Conservation (phyloP, 92 coral and sea anemone genomes). For the Epizoanthus illoricatus region DNA sequence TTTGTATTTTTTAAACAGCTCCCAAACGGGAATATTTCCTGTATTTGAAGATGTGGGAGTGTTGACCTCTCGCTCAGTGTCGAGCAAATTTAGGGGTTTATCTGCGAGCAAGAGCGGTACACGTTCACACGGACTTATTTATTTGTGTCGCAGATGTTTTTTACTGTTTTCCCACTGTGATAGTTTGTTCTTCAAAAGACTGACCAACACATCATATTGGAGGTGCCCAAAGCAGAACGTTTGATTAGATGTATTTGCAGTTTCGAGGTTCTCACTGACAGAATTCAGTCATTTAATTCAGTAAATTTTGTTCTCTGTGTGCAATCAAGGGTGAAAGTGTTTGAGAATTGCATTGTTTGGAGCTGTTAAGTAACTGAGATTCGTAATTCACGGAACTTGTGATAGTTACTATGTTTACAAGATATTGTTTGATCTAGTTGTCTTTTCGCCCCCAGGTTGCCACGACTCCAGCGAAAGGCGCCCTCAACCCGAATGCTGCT, state of each 20-base stretch:
- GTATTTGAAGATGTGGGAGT: conserved; percentile 25
- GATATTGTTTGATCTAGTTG: conserved; percentile 12
- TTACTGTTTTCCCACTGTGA: conserved; percentile 24
- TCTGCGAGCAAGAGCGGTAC: conserved; percentile 31
- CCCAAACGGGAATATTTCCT: conserved; percentile 31
- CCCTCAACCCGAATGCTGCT: conserved; percentile 47
- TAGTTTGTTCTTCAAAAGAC: conserved; percentile 1
- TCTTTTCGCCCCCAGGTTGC: conserved; percentile 31
- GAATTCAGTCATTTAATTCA: conserved; percentile 37
- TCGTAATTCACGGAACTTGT: conserved; percentile 26
- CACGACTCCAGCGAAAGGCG: conserved; percentile 42
- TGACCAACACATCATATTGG: neutral
- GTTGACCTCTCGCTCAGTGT: conserved; percentile 1
- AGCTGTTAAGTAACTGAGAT: conserved; percentile 21
- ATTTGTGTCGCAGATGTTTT: conserved; percentile 36
- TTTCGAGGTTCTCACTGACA: conserved; percentile 12
- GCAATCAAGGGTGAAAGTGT: conserved; percentile 37
- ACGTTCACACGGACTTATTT: conserved; percentile 7
- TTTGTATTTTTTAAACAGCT: conserved; percentile 31
- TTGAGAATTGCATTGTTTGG: conserved; percentile 21
- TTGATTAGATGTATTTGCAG: conserved; percentile 4
- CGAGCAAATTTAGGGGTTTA: conserved; percentile 13
- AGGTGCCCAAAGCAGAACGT: conserved; percentile 12
- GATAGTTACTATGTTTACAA: conserved; percentile 33
- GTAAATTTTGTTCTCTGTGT: conserved; percentile 28